Percentiles rank a stretch among this genome's conserved stretches.
Evolutionary conservation across 2,797 vertebrate genomes (phyloP).

Genomic region (Brachyrhaphis roseni): DNA sequence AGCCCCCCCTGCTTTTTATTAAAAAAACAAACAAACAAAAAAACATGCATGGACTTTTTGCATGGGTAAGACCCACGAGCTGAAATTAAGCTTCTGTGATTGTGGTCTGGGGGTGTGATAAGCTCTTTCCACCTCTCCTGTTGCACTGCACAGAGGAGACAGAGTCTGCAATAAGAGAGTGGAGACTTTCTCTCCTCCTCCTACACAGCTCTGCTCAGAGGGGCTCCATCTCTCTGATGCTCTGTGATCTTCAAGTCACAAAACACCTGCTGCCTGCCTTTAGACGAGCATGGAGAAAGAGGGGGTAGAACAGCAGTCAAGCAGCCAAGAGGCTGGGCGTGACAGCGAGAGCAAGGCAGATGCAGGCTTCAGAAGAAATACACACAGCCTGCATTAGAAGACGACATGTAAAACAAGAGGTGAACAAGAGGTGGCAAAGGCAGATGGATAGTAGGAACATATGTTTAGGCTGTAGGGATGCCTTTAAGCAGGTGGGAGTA

Average conservation of each 20-base stretch:
- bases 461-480: not conserved
- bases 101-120: conserved; percentile 50
- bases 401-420: conserved; percentile 43
- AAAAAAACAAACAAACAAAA: not conserved
- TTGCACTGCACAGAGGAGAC: conserved; percentile 45
- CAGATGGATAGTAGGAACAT: conserved; percentile 22
- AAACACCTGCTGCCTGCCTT: conserved; percentile 73
- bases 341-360: conserved; percentile 33
- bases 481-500: conserved; percentile 27
- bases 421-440: conserved; percentile 28
- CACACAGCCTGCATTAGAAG: conserved; percentile 27
- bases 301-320: conserved; percentile 43
- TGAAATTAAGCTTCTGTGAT: conserved; percentile 27
- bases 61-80: conserved; percentile 20
- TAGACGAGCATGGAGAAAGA: conserved; percentile 34
- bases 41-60: conserved; percentile 9
- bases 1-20: conserved; percentile 13
- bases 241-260: conserved; percentile 72
- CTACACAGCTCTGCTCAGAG: conserved; percentile 68
- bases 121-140: conserved; percentile 43
- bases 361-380: conserved; percentile 43
- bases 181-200: conserved; percentile 65
- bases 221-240: conserved; percentile 58
- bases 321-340: conserved; percentile 53
- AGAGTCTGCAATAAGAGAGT: conserved; percentile 66